Evolutionary conservation across 2,797 vertebrate genomes (phyloP).

Genomic region (Orientallactaga sibirica): DNA sequence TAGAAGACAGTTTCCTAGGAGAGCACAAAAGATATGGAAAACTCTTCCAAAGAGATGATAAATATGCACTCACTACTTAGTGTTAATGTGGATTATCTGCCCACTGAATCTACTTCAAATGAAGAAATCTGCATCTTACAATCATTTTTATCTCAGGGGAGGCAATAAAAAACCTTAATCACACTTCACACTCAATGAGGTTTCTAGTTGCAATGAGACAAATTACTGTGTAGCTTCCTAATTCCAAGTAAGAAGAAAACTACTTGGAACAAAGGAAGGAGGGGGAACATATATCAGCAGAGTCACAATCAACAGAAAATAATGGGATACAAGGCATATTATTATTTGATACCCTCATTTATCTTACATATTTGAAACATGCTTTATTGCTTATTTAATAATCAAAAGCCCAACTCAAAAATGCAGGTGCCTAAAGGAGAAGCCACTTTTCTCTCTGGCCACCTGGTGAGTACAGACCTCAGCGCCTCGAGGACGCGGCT

Average conservation of each 20-base stretch:
- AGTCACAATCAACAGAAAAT: neutral
- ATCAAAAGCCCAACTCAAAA: neutral
- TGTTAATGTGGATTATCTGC: neutral
- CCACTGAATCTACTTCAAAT: neutral
- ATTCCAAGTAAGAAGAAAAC: conserved; percentile 33
- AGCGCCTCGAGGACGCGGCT: conserved; percentile 94
- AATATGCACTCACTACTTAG: neutral
- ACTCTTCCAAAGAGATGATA: neutral
- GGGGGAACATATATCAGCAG: neutral
- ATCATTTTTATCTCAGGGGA: neutral
- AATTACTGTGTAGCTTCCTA: neutral
- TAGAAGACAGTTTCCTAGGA: conserved; percentile 39
- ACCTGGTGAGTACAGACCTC: conserved; percentile 87
- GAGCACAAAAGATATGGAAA: neutral
- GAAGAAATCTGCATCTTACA: neutral
- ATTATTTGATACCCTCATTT: neutral
- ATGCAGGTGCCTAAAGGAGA: neutral
- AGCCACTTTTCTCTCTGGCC: neutral
- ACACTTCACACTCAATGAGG: neutral
- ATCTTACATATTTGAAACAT: neutral
- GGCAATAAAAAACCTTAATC: neutral
- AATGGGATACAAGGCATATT: neutral
- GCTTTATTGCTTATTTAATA: neutral
- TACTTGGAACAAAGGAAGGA: neutral
- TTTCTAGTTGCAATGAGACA: neutral